These are phyloP conservation scores for Garrulus glandarius DNA, from an alignment of 2,797 vertebrate genomes.

Conservation along the genomic window DNA sequence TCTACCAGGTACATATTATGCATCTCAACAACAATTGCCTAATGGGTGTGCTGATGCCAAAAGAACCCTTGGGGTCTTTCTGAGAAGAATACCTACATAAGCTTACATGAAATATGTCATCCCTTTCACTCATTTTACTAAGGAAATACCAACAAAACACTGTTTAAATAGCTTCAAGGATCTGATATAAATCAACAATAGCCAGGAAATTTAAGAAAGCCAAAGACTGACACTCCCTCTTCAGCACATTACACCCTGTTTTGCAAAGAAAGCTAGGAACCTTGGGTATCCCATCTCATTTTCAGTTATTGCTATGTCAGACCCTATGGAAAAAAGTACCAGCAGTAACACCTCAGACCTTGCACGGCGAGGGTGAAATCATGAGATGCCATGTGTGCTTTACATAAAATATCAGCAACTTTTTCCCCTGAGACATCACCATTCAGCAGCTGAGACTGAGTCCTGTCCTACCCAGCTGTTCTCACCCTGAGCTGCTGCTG, in stretches of 20 bases:
- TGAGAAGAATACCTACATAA: conserved; percentile 1
- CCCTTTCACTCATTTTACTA: conserved; percentile 5
- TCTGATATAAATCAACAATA: conserved; percentile 54
- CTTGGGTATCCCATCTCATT: not conserved
- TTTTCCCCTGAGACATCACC: not conserved
- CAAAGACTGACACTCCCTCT: conserved; percentile 2
- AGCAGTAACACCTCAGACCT: not conserved
- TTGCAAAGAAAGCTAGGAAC: not conserved
- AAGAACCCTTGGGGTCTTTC: not conserved
- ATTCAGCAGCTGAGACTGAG: not conserved
- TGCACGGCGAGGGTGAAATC: not conserved
- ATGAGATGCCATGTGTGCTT: not conserved
- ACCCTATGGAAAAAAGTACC: not conserved
- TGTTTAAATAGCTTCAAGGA: conserved; percentile 30
- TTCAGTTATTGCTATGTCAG: not conserved
- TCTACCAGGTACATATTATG: not conserved
- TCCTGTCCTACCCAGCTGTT: not conserved
- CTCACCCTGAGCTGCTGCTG: not conserved
- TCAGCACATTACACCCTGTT: not conserved
- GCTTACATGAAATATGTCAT: conserved; percentile 11
- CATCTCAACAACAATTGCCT: not conserved
- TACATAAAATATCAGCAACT: not conserved
- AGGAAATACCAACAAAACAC: conserved; percentile 41
- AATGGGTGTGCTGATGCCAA: not conserved
- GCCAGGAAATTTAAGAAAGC: conserved; percentile 47